Percentiles rank a stretch among this genome's conserved stretches.
These are phyloP conservation scores for Achroia grisella DNA, from an alignment of 1,140 invertebrate species.

Conservation along the genomic window DNA sequence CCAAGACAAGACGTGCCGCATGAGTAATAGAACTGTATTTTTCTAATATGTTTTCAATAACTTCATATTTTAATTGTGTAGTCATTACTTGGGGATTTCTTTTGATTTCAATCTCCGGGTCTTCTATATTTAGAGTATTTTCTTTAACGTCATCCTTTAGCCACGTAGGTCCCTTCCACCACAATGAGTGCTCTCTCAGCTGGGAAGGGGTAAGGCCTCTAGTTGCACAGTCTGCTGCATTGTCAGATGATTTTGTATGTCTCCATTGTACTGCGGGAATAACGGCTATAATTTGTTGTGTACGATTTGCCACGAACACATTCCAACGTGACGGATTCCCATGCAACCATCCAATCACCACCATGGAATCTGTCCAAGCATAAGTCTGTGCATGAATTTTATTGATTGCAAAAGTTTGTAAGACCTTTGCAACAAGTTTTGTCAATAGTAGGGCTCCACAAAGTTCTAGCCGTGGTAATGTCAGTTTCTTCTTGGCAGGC, in stretches of 20 bases:
- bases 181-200: neutral
- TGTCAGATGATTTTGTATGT: conserved; percentile 19
- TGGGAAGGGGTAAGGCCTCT: conserved; percentile 10
- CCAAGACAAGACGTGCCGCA: no score
- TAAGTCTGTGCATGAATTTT: neutral
- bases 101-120: neutral
- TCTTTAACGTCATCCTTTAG: neutral
- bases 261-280: conserved; percentile 13
- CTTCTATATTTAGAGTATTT: neutral
- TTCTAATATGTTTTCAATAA: no score
- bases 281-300: neutral
- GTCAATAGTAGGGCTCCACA: conserved; percentile 2
- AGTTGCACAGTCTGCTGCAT: conserved; percentile 31
- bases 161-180: conserved; percentile 1
- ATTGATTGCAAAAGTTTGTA: neutral
- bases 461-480: conserved; percentile 3
- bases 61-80: no score
- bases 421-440: conserved; percentile 1
- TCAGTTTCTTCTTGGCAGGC: neutral
- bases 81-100: no score
- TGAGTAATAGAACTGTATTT: no score
- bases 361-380: conserved; percentile 3
- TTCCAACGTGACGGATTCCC: neutral
- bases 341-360: conserved; percentile 3
- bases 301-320: conserved; percentile 1